A percentile compares a stretch with the other conserved stretches of the same genome.
Conservation (phyloP, 2,888 invertebrate species). For the Anoplius nigerrimus region DNA sequence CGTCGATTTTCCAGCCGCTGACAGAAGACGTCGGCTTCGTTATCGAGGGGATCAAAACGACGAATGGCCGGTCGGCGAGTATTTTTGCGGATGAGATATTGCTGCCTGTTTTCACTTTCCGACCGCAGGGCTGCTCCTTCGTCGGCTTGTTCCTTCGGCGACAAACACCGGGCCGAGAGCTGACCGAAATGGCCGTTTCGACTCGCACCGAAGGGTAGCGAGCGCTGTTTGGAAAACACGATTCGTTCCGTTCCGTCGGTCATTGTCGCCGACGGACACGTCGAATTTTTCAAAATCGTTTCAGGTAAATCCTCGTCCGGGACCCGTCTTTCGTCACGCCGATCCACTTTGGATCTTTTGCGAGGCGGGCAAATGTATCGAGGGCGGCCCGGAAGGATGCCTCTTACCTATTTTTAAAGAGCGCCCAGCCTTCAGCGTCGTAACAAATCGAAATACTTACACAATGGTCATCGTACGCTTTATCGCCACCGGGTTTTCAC, state of each 20-base stretch:
- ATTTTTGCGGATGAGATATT: slow-evolving; percentile 51
- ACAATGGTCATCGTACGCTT: not conserved
- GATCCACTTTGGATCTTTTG: slow-evolving; percentile 19
- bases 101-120: slow-evolving; percentile 51
- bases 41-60: slow-evolving; percentile 49
- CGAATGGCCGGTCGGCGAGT: slow-evolving; percentile 36
- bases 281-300: slow-evolving; percentile 54
- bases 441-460: not conserved
- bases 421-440: too few relatives aligned
- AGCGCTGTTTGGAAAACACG: slow-evolving; percentile 59
- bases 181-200: slow-evolving; percentile 6
- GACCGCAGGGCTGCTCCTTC: slow-evolving; percentile 29
- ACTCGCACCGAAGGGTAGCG: slow-evolving; percentile 24
- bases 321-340: slow-evolving; percentile 49
- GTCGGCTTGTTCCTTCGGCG: slow-evolving; percentile 11
- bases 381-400: not conserved
- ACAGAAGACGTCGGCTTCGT: slow-evolving; percentile 17
- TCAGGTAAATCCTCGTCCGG: slow-evolving; percentile 43
- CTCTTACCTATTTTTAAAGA: not conserved
- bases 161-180: slow-evolving; percentile 32
- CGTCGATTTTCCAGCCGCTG: too few relatives aligned
- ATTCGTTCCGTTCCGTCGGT: slow-evolving; percentile 57
- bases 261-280: slow-evolving; percentile 35
- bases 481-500: not conserved
- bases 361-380: not conserved